Percentiles rank a stretch among this genome's conserved stretches.
These are phyloP conservation scores for Drosophila repletoides DNA, from an alignment of 1,140 invertebrate genomes.

Conservation along the genomic window DNA sequence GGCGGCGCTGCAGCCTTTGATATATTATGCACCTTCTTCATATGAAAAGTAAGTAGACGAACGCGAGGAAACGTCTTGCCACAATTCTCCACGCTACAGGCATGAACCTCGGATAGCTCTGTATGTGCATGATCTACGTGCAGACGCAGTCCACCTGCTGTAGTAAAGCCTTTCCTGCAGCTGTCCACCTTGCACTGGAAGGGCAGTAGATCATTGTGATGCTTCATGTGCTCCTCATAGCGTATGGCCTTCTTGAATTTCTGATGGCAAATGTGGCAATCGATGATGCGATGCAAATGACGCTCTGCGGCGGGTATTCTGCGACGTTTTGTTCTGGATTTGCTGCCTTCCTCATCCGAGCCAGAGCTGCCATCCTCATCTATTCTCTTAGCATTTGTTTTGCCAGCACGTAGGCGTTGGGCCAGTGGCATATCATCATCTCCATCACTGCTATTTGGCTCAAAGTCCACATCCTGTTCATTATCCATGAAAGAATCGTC, in stretches of 20 bases:
- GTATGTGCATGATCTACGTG: conserved; percentile 75
- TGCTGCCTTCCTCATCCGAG: conserved; percentile 33
- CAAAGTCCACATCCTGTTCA: conserved; percentile 46
- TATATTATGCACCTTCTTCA: conserved; percentile 75
- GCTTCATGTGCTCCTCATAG: conserved; percentile 78
- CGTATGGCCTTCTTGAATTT: conserved; percentile 74
- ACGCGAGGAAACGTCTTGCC: conserved; percentile 66
- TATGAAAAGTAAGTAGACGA: conserved; percentile 75
- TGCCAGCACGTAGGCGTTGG: conserved; percentile 41
- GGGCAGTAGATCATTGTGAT: conserved; percentile 74
- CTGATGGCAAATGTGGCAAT: conserved; percentile 78
- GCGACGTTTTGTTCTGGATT: too few species aligned
- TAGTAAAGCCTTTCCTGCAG: conserved; percentile 74
- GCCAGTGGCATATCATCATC: conserved; percentile 73
- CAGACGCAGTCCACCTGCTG: conserved; percentile 66
- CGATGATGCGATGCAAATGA: conserved; percentile 60
- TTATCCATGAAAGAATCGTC: too few species aligned
- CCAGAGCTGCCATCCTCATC: conserved; percentile 22
- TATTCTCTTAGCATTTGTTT: conserved; percentile 13
- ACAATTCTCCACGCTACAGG: conserved; percentile 71
- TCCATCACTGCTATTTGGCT: conserved; percentile 56
- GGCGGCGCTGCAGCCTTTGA: conserved; percentile 68
- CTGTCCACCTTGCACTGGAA: conserved; percentile 73
- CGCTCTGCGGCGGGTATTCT: conserved; percentile 58
- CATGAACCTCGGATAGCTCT: conserved; percentile 64